A percentile compares a stretch with the other conserved stretches of the same genome.
These are phyloP conservation scores for Pungitius pungitius DNA, from an alignment of 2,113 vertebrate species.

Conservation along the genomic window DNA sequence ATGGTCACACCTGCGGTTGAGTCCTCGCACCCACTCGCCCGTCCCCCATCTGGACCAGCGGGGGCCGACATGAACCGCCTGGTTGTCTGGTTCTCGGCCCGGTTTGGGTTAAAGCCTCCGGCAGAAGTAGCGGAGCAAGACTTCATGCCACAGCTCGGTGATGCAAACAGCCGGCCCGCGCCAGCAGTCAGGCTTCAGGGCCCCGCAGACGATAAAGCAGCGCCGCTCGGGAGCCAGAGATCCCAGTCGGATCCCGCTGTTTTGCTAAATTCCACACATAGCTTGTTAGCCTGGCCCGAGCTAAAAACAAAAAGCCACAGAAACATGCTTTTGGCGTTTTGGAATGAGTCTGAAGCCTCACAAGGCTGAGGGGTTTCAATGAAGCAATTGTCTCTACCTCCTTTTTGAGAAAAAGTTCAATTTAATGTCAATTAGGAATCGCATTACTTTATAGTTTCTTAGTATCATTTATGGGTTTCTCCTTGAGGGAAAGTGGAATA, in stretches of 20 bases:
- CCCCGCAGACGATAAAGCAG: slow-evolving; percentile 33
- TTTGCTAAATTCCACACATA: slow-evolving; percentile 64
- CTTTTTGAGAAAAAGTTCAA: slow-evolving; percentile 16
- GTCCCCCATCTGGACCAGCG: not conserved
- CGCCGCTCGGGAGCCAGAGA: slow-evolving; percentile 5
- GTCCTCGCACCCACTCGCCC: not conserved
- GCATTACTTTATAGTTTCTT: not conserved
- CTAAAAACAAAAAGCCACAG: slow-evolving; percentile 52
- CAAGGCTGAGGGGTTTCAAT: slow-evolving; percentile 25
- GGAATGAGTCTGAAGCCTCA: slow-evolving; percentile 41
- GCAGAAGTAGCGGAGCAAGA: not conserved
- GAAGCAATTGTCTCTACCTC: slow-evolving; percentile 29
- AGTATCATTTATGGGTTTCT: not conserved
- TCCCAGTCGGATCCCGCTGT: slow-evolving; percentile 53
- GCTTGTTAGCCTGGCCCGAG: slow-evolving; percentile 53
- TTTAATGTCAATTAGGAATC: not conserved
- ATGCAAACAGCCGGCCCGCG: slow-evolving; percentile 12
- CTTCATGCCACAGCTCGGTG: not conserved
- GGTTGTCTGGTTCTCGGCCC: not conserved
- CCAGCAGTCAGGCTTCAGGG: slow-evolving; percentile 46
- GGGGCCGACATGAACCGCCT: not conserved
- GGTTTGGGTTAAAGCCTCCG: not conserved
- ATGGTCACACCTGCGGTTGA: not conserved
- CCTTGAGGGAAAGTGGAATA: not conserved
- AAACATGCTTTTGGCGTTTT: slow-evolving; percentile 55